Conservation (phyloP, 2,113 vertebrate genomes). For the Chiloscyllium plagiosum region DNA sequence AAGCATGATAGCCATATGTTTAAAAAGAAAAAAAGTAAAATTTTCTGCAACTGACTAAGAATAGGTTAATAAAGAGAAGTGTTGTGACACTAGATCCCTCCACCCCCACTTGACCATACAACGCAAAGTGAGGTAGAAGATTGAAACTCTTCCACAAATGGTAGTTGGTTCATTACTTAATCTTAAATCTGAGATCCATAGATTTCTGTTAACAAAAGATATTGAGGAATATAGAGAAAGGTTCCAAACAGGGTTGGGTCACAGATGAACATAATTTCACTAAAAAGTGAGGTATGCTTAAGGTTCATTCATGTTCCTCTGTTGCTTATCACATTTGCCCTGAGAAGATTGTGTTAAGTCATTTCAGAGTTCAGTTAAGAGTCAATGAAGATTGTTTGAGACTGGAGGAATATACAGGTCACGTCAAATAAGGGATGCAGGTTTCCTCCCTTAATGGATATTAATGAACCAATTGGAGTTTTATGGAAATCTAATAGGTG, state of each 20-base stretch:
- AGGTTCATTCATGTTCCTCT: not conserved
- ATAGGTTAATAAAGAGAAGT: too few species aligned
- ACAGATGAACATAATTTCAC: not conserved
- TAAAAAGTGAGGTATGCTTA: not conserved
- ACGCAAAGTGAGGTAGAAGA: not conserved
- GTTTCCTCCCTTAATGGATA: not conserved
- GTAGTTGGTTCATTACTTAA: not conserved
- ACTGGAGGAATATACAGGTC: not conserved
- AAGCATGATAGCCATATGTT: too few species aligned
- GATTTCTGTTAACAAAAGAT: not conserved
- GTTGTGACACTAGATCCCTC: too few species aligned
- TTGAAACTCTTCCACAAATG: not conserved
- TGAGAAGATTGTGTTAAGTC: not conserved
- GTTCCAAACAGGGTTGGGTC: not conserved
- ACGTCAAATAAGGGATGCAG: not conserved
- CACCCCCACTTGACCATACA: too few species aligned
- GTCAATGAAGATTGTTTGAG: not conserved
- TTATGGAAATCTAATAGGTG: not conserved
- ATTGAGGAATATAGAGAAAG: not conserved
- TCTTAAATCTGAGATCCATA: not conserved
- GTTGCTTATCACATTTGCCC: not conserved
- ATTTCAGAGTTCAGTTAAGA: not conserved
- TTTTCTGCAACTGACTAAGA: too few species aligned
- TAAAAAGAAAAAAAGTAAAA: too few species aligned
- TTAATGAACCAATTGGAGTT: not conserved